Percentiles rank a stretch among this genome's conserved stretches.
Conservation (phyloP, 2,113 vertebrate species). For the Pterocles burchelli region DNA sequence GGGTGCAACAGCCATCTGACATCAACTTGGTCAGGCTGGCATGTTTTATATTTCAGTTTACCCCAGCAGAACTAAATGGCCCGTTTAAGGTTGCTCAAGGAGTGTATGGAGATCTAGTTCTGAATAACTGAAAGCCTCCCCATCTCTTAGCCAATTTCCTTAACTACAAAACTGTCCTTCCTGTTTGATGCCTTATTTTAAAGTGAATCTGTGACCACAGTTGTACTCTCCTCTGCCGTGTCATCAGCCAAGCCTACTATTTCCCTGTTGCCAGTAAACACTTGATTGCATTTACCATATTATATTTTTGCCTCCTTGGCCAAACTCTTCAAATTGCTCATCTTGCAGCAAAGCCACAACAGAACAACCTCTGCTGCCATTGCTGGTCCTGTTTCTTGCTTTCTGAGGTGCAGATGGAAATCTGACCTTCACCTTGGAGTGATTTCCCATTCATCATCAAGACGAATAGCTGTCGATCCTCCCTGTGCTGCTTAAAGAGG, state of each 20-base stretch:
- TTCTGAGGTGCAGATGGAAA: constrained; percentile 40
- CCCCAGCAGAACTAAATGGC: background rate
- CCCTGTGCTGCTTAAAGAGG: background rate
- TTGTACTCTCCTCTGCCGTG: background rate
- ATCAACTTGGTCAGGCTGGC: background rate
- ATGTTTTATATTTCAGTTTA: background rate
- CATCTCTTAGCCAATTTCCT: background rate
- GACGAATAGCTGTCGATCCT: constrained; percentile 55
- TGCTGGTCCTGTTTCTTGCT: background rate
- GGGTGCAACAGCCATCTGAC: background rate
- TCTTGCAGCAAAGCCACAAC: background rate
- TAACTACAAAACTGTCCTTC: background rate
- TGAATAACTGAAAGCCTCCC: background rate
- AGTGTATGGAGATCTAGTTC: background rate
- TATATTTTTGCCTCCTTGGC: background rate
- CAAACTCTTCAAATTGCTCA: background rate
- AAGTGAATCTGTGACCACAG: background rate
- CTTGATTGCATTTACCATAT: background rate
- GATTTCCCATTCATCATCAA: constrained; percentile 51
- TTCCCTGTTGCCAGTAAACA: background rate
- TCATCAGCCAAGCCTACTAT: background rate
- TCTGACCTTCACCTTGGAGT: constrained; percentile 63
- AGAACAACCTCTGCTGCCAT: background rate
- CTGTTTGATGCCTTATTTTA: background rate
- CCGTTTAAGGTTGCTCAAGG: background rate